phyloP scores from a whole-genome alignment of 2,888 invertebrate species.

The Drosophila tripunctata region DNA sequence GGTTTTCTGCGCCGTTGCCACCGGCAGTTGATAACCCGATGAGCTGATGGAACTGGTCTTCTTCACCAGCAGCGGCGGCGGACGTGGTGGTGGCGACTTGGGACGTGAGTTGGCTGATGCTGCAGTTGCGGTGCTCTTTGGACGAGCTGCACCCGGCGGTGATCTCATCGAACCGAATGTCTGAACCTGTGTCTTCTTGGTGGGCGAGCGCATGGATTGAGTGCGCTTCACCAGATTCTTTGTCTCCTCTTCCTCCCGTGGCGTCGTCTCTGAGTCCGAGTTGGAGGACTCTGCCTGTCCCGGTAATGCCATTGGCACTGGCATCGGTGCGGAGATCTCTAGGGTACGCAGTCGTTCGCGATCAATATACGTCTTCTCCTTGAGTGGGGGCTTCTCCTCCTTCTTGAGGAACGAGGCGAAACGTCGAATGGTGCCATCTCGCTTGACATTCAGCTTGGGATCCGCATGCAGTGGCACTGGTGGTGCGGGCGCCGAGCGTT shows the following conservation, averaged over 20 bases:
- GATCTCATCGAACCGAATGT: slow-evolving; percentile 94
- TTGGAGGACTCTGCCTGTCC: slow-evolving; percentile 85
- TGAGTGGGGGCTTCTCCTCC: slow-evolving; percentile 87
- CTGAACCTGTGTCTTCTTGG: slow-evolving; percentile 87
- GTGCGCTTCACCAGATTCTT: slow-evolving; percentile 88
- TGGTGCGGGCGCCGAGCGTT: slow-evolving; percentile 87
- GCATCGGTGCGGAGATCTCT: slow-evolving; percentile 93
- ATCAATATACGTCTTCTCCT: slow-evolving; percentile 88
- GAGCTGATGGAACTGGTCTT: slow-evolving; percentile 84
- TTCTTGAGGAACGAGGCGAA: slow-evolving; percentile 91
- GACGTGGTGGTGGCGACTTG: slow-evolving; percentile 90
- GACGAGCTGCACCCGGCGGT: slow-evolving; percentile 86
- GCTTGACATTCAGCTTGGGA: slow-evolving; percentile 85
- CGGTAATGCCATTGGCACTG: slow-evolving; percentile 78
- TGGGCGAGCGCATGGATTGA: slow-evolving; percentile 91
- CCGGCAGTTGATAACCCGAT: slow-evolving; percentile 87
- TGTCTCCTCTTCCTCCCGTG: slow-evolving; percentile 85
- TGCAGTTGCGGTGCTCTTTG: slow-evolving; percentile 88
- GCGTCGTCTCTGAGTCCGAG: slow-evolving; percentile 82
- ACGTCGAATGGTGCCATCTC: slow-evolving; percentile 88
- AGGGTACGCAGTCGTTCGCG: slow-evolving; percentile 89
- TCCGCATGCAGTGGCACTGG: slow-evolving; percentile 84
- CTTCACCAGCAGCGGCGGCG: slow-evolving; percentile 84
- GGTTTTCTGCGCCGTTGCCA: slow-evolving; percentile 77
- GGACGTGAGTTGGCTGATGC: slow-evolving; percentile 85